phyloP scores from a whole-genome alignment of 1,140 invertebrate species.

The Latrodectus geometricus region DNA sequence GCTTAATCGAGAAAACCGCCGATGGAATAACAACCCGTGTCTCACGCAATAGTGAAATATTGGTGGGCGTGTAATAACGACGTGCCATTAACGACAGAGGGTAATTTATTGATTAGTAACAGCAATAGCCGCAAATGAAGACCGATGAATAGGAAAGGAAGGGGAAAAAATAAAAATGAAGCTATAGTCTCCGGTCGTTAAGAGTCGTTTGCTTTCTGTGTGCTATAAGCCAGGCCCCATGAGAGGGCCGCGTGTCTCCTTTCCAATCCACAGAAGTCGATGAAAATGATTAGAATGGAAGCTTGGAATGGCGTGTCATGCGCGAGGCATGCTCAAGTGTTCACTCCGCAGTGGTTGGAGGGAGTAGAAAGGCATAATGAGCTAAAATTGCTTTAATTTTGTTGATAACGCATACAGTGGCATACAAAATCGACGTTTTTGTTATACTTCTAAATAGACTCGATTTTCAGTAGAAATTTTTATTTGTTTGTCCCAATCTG shows the following conservation, averaged over 20 bases:
- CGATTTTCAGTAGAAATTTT: no score
- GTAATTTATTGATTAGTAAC: constrained; percentile 55
- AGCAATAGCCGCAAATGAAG: constrained; percentile 49
- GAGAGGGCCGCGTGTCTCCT: constrained; percentile 8
- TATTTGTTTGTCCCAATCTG: no score
- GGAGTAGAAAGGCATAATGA: neutral
- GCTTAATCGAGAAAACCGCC: constrained; percentile 3
- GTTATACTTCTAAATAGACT: no score
- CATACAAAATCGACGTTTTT: no score
- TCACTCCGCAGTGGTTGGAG: neutral
- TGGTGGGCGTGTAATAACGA: constrained; percentile 50
- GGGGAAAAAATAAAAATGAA: constrained; percentile 9
- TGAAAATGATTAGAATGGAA: constrained; percentile 5
- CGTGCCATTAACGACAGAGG: constrained; percentile 43
- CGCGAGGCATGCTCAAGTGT: neutral
- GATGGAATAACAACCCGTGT: constrained; percentile 22
- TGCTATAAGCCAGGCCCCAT: constrained; percentile 1
- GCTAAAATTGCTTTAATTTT: neutral
- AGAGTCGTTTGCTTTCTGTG: constrained; percentile 14
- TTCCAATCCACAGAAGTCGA: constrained; percentile 28
- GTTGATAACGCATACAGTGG: no score
- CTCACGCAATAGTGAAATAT: constrained; percentile 37
- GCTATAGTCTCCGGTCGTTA: constrained; percentile 14
- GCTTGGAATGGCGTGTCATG: neutral
- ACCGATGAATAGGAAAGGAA: constrained; percentile 24